These are phyloP conservation scores for Drosophila lowei DNA, from an alignment of 1,140 invertebrate species.

Conservation along the genomic window DNA sequence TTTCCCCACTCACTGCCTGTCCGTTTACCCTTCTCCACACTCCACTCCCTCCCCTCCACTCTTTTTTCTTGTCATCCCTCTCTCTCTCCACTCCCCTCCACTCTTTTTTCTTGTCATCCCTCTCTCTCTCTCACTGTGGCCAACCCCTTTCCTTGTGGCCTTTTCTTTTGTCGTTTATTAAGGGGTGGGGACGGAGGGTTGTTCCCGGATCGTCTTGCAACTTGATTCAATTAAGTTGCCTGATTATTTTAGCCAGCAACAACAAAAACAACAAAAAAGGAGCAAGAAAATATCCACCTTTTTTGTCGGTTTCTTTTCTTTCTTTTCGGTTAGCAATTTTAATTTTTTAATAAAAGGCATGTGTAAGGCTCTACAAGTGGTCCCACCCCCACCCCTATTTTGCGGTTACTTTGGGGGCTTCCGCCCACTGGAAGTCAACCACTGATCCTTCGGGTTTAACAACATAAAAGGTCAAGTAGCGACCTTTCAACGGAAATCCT, in stretches of 20 bases:
- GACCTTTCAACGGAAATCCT: conserved; percentile 26
- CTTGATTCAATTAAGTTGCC: conserved; percentile 77
- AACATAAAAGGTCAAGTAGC: conserved; percentile 34
- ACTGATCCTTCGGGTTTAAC: conserved; percentile 32
- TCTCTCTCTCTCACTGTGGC: conserved; percentile 1
- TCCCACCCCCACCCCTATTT: conserved; percentile 1
- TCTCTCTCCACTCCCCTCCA: too few species aligned
- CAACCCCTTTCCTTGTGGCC: conserved; percentile 32
- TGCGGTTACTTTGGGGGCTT: conserved; percentile 27
- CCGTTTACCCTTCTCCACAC: conserved; percentile 6
- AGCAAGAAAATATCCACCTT: conserved; percentile 10
- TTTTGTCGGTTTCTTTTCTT: conserved; percentile 11
- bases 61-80: conserved; percentile 18
- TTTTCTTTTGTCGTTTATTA: conserved; percentile 66
- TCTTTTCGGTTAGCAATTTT: conserved; percentile 37
- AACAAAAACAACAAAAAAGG: conserved; percentile 42
- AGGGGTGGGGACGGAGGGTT: background rate
- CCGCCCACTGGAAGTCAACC: conserved; percentile 37
- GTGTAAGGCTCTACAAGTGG: conserved; percentile 54
- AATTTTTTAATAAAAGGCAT: conserved; percentile 49
- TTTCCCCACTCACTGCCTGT: conserved; percentile 18
- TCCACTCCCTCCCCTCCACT: conserved; percentile 1
- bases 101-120: too few species aligned
- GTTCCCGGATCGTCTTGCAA: conserved; percentile 38
- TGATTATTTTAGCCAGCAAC: conserved; percentile 65